Conservation (phyloP, 2,888 invertebrate genomes). For the Neria commutata region DNA sequence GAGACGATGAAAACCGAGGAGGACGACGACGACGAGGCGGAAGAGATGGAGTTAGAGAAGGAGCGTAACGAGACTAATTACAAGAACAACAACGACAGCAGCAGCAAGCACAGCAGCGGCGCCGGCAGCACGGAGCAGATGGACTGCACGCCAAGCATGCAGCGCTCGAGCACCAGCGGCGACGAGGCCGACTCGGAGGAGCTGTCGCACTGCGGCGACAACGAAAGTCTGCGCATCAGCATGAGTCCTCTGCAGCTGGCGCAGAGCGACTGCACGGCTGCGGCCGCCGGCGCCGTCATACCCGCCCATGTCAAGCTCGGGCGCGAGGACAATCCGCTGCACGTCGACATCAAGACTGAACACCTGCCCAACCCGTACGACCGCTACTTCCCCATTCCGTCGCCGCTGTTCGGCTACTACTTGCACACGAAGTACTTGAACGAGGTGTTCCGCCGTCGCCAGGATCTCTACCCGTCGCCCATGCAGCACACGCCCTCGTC, state of each 20-base stretch:
- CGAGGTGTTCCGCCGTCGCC: slow-evolving; percentile 67
- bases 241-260: slow-evolving; percentile 56
- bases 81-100: slow-evolving; percentile 34
- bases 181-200: slow-evolving; percentile 50
- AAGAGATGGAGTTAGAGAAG: slow-evolving; percentile 27
- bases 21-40: slow-evolving; percentile 30
- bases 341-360: slow-evolving; percentile 62
- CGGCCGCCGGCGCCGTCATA: slow-evolving; percentile 20
- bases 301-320: slow-evolving; percentile 32
- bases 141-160: slow-evolving; percentile 23
- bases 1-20: slow-evolving; percentile 44
- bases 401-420: slow-evolving; percentile 67
- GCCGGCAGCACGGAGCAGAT: slow-evolving; percentile 15
- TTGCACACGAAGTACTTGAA: slow-evolving; percentile 70
- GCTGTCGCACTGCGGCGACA: slow-evolving; percentile 42
- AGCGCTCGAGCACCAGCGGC: slow-evolving; percentile 46
- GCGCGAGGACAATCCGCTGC: slow-evolving; percentile 54
- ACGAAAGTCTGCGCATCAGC: slow-evolving; percentile 57
- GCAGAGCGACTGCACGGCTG: slow-evolving; percentile 26
- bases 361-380: slow-evolving; percentile 59
- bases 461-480: slow-evolving; percentile 66
- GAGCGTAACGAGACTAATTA: slow-evolving; percentile 29
- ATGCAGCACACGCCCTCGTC: slow-evolving; percentile 58
- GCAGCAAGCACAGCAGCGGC: slow-evolving; percentile 38
- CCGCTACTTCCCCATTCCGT: slow-evolving; percentile 61